Percentiles rank a stretch among this genome's conserved stretches.
Evolutionary conservation across 2,888 invertebrate genomes (phyloP).

Genomic region (Lasioglossum figueresi): DNA sequence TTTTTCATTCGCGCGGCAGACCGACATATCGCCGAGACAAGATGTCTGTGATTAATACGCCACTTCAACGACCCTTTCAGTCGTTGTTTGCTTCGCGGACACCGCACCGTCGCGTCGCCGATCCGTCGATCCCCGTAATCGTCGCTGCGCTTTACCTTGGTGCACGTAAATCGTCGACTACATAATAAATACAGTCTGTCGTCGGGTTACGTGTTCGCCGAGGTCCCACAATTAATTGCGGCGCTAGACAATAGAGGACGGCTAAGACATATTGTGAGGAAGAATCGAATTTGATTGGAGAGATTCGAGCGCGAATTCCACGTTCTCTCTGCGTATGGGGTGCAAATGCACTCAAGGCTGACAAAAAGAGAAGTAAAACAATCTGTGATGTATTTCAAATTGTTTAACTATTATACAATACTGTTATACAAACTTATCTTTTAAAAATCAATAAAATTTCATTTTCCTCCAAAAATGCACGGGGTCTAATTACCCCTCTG

Average conservation of each 20-base stretch:
- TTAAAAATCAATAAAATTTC: no score
- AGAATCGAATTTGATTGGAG: neutral
- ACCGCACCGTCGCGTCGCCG: neutral
- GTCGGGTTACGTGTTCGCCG: neutral
- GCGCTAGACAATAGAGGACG: neutral
- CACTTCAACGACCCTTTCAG: conserved; percentile 46
- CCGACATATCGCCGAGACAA: conserved; percentile 26
- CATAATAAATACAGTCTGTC: conserved; percentile 19
- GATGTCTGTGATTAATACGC: conserved; percentile 68
- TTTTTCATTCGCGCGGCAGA: conserved; percentile 24
- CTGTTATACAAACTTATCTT: no score
- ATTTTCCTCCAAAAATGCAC: no score
- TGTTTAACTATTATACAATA: no score
- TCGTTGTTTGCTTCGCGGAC: conserved; percentile 49
- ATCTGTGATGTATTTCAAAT: no score
- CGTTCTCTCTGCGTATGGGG: no score
- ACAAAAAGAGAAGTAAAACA: no score
- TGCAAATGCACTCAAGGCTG: no score
- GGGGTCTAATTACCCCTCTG: no score
- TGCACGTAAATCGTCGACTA: conserved; percentile 23
- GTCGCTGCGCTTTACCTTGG: conserved; percentile 32
- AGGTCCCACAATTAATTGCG: neutral
- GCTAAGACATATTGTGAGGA: neutral
- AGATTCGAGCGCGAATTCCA: neutral
- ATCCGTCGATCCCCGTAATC: conserved; percentile 6